A percentile compares a stretch with the other conserved stretches of the same genome.
Conservation (phyloP, 2,113 vertebrate species). For the Oxyruncus cristatus region DNA sequence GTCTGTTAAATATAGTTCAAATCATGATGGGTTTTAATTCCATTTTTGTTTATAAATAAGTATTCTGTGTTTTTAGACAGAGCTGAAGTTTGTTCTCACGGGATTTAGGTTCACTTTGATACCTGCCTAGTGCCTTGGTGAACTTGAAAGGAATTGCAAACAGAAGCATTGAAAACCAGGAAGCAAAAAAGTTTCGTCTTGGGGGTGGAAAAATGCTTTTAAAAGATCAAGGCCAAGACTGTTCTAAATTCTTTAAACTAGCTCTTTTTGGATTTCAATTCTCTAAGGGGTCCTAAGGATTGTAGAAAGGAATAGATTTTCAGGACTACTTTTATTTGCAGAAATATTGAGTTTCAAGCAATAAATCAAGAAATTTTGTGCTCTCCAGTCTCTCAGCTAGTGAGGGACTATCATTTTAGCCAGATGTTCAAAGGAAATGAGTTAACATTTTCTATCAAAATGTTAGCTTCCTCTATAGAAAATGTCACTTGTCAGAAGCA, state of each 20-base stretch:
- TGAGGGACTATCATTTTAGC: background rate
- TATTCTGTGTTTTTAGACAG: background rate
- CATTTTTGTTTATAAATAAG: background rate
- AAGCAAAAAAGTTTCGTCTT: background rate
- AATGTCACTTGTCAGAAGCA: background rate
- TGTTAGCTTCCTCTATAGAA: background rate
- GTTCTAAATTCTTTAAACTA: background rate
- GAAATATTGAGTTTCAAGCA: background rate
- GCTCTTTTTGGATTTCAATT: background rate
- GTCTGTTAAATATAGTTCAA: background rate
- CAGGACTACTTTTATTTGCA: background rate
- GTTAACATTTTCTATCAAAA: slow-evolving; percentile 20
- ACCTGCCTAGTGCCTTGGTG: background rate
- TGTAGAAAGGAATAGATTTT: background rate
- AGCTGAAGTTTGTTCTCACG: background rate
- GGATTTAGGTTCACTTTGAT: background rate
- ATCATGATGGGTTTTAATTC: background rate
- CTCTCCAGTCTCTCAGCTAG: background rate
- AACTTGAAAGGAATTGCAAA: background rate
- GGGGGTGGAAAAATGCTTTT: background rate
- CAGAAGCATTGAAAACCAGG: background rate
- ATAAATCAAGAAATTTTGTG: background rate
- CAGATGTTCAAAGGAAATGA: slow-evolving; percentile 42
- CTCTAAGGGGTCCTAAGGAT: background rate
- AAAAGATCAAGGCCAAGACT: background rate